Evolutionary conservation across 1,140 invertebrate species (phyloP).

Genomic region (Cherax quadricarinatus): DNA sequence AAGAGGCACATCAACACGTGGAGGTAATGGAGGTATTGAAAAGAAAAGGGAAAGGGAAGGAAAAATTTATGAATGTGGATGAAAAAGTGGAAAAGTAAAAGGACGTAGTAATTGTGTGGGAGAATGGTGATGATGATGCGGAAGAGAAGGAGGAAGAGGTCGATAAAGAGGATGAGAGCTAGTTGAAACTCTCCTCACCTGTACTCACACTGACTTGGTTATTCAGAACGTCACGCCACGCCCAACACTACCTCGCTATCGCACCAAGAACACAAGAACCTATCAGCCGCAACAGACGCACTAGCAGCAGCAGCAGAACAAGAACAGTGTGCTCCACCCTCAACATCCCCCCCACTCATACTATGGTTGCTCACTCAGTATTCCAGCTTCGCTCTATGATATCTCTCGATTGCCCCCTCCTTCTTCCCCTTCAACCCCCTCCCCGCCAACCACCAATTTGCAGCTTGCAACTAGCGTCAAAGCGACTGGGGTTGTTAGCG

Average conservation of each 20-base stretch:
- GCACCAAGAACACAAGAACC: no score
- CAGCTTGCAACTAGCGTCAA: background rate
- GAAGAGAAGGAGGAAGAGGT: background rate
- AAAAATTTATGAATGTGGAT: background rate
- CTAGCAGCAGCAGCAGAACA: no score
- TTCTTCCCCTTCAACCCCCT: no score
- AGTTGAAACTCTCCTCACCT: no score
- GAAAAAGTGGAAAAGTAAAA: background rate
- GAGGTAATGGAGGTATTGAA: background rate
- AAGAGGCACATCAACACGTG: background rate
- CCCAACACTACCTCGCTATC: no score
- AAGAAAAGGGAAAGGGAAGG: background rate
- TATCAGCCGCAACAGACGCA: no score
- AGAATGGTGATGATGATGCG: background rate
- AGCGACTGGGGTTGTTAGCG: background rate
- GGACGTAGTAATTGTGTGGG: background rate
- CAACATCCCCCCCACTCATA: no score
- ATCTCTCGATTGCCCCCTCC: background rate
- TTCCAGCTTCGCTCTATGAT: background rate
- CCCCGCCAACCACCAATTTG: background rate
- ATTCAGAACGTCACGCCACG: no score
- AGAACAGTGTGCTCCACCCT: no score
- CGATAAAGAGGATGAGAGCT: no score
- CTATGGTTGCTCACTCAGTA: background rate
- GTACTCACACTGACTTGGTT: no score